A percentile compares a stretch with the other conserved stretches of the same genome.
Evolutionary conservation across 2,113 vertebrate genomes (phyloP).

Genomic region (Falco punctatus): DNA sequence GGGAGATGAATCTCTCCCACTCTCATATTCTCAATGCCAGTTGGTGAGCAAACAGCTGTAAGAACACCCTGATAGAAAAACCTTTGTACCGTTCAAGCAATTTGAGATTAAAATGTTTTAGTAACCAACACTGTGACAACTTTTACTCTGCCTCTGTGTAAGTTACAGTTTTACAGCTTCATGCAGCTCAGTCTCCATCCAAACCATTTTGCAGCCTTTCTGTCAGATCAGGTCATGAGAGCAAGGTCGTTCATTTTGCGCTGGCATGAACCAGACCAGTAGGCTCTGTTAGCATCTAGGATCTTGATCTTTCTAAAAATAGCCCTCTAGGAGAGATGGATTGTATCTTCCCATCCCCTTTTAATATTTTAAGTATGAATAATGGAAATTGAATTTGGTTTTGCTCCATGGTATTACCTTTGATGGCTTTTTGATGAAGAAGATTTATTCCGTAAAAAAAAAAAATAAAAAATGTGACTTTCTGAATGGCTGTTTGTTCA

Average conservation of each 20-base stretch:
- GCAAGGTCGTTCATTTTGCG: slow-evolving; percentile 18
- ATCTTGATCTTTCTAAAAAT: slow-evolving; percentile 39
- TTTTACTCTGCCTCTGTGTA: neutral
- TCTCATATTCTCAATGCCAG: rapidly evolving
- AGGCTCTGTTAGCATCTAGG: neutral
- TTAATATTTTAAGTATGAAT: slow-evolving; percentile 34
- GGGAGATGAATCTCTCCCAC: neutral
- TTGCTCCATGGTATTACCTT: neutral
- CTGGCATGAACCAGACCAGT: neutral
- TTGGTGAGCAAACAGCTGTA: neutral
- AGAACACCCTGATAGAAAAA: neutral
- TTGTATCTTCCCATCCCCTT: neutral
- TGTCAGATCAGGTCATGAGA: neutral
- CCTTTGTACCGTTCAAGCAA: neutral
- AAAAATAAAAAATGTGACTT: neutral
- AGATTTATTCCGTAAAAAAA: neutral
- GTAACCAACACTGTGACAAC: neutral
- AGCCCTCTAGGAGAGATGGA: neutral
- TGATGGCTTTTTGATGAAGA: slow-evolving; percentile 14
- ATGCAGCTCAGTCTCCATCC: neutral
- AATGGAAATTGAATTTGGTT: neutral
- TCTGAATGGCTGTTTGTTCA: neutral
- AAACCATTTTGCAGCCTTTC: neutral
- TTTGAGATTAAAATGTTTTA: neutral
- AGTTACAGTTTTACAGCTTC: neutral